Percentiles rank a stretch among this genome's conserved stretches.
phyloP scores from a whole-genome alignment of 2,113 vertebrate genomes.

The Carassius gibelio region DNA sequence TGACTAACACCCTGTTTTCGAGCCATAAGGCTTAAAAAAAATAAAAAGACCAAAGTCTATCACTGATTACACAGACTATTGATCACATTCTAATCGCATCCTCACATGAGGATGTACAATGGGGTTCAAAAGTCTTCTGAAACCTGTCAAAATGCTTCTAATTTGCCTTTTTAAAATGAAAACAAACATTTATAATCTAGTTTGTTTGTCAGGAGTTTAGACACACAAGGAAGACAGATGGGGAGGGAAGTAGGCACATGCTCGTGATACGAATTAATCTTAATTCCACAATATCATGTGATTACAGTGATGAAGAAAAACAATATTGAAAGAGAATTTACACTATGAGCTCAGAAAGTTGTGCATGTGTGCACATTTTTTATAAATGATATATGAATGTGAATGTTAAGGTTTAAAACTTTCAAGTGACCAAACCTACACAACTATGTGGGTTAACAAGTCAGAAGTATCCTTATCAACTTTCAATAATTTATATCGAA shows the following conservation, averaged over 20 bases:
- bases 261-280: conserved; percentile 11
- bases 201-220: neutral
- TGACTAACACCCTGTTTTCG: neutral
- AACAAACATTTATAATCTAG: neutral
- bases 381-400: neutral
- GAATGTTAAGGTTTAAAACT: neutral
- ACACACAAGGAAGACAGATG: neutral
- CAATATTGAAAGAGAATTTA: neutral
- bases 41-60: neutral
- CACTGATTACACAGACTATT: neutral
- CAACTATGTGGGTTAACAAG: neutral
- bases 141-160: neutral
- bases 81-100: neutral
- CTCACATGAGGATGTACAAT: neutral
- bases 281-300: conserved; percentile 2
- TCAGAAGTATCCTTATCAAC: neutral
- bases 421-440: neutral
- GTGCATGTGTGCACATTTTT: neutral
- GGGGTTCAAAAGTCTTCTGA: neutral
- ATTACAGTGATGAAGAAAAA: neutral
- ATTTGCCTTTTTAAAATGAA: neutral
- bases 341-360: neutral
- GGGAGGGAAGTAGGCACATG: conserved; percentile 2
- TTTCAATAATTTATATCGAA: neutral
- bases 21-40: no score